These are phyloP conservation scores for Australoheros scitulus DNA, from an alignment of 2,113 vertebrate genomes.

Conservation along the genomic window DNA sequence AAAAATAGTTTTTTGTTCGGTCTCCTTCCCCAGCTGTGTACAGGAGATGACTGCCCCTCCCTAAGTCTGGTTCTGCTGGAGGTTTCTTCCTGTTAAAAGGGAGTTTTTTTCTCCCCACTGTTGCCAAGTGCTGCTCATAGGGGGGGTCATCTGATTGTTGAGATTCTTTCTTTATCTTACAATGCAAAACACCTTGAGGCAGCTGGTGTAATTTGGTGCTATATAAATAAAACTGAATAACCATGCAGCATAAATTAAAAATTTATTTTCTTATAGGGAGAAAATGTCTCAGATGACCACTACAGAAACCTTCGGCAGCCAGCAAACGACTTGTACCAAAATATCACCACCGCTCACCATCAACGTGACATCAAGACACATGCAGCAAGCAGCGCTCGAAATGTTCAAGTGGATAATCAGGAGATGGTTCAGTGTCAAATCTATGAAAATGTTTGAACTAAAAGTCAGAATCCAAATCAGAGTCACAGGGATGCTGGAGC, in stretches of 20 bases:
- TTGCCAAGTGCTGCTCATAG: too few relatives aligned
- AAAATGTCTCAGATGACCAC: neutral
- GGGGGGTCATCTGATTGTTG: too few relatives aligned
- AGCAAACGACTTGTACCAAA: conserved; percentile 23
- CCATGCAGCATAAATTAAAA: neutral
- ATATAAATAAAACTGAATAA: neutral
- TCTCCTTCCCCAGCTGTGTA: neutral
- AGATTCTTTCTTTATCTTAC: too few relatives aligned
- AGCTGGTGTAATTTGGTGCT: neutral
- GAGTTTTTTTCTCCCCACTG: too few relatives aligned
- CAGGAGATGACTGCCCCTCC: too few relatives aligned
- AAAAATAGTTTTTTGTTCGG: neutral
- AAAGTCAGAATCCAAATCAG: neutral
- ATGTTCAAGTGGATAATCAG: neutral
- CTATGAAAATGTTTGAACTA: conserved; percentile 4
- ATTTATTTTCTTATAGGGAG: neutral
- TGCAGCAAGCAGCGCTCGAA: accelerated
- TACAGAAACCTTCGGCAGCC: neutral
- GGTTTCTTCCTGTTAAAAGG: too few relatives aligned
- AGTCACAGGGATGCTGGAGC: neutral
- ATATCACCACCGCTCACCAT: neutral
- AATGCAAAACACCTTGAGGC: neutral
- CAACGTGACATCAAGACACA: neutral
- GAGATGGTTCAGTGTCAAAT: neutral
- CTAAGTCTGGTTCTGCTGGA: too few relatives aligned